Evolutionary conservation across 2,888 invertebrate species (phyloP).

Genomic region (Ecdyonurus torrentis): DNA sequence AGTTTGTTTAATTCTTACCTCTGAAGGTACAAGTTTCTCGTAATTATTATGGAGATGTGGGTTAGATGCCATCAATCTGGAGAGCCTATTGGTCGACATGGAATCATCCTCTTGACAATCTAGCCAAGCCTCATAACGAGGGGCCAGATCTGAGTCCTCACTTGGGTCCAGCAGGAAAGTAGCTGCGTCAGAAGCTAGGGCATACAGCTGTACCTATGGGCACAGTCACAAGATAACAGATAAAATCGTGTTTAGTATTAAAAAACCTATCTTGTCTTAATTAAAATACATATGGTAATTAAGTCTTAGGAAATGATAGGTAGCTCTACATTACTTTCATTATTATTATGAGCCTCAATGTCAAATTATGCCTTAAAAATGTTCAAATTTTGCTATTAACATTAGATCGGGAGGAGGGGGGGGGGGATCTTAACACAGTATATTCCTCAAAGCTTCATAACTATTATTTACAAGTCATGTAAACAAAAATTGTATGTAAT

Average conservation of each 20-base stretch:
- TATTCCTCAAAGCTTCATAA: too few species aligned
- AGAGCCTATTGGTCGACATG: conserved; percentile 38
- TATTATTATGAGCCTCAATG: too few species aligned
- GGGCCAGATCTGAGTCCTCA: conserved; percentile 26
- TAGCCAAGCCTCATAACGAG: conserved; percentile 41
- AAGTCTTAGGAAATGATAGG: neutral
- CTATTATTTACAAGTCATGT: too few species aligned
- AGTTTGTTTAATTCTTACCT: conserved; percentile 21
- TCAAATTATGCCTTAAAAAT: too few species aligned
- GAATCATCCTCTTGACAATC: conserved; percentile 28
- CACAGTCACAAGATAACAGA: too few species aligned
- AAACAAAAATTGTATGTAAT: too few species aligned
- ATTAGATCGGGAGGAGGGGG: too few species aligned
- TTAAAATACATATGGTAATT: neutral
- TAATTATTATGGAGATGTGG: conserved; percentile 41
- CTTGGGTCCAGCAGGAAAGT: conserved; percentile 55
- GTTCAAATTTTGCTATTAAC: too few species aligned
- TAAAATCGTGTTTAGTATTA: too few species aligned
- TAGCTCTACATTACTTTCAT: too few species aligned
- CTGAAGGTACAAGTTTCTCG: conserved; percentile 48
- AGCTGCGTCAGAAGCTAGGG: conserved; percentile 50
- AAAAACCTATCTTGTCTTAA: too few species aligned
- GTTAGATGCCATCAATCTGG: conserved; percentile 40
- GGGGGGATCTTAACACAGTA: too few species aligned
- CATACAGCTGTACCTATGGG: conserved; percentile 49